These are phyloP conservation scores for Typhlichthys subterraneus DNA, from an alignment of 2,797 vertebrate genomes.

Conservation along the genomic window DNA sequence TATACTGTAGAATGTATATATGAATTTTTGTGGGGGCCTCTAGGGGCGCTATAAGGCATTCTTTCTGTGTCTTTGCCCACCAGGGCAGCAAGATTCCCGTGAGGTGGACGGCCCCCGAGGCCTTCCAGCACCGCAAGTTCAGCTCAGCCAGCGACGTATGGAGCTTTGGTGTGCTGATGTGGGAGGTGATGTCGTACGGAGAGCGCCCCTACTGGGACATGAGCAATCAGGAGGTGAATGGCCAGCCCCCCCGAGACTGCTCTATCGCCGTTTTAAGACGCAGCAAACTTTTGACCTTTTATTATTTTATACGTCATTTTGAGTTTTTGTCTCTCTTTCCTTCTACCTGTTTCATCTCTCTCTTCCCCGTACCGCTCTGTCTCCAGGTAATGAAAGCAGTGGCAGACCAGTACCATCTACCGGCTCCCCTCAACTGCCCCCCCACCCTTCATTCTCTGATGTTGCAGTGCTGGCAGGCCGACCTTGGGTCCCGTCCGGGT, in stretches of 20 bases:
- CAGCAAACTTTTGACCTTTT: constrained; percentile 43
- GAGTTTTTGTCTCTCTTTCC: no score
- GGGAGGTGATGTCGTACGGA: constrained; percentile 86
- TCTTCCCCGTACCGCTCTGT: constrained; percentile 5
- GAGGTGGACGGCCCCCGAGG: constrained; percentile 82
- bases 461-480: constrained; percentile 93
- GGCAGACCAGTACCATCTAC: constrained; percentile 91
- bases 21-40: no score
- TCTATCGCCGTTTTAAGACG: no score
- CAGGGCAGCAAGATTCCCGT: constrained; percentile 85
- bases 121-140: constrained; percentile 85
- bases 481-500: constrained; percentile 82
- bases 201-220: constrained; percentile 86
- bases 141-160: constrained; percentile 82
- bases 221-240: constrained; percentile 83
- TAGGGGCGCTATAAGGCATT: no score
- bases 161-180: constrained; percentile 85
- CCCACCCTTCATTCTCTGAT: constrained; percentile 92
- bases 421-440: constrained; percentile 90
- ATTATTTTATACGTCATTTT: no score
- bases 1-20: no score
- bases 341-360: not conserved
- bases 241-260: no score
- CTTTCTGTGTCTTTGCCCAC: not conserved
- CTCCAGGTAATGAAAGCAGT: constrained; percentile 94